Percentiles rank a stretch among this genome's conserved stretches.
These are phyloP conservation scores for Leptinotarsa rubiginosa DNA, from an alignment of 2,888 invertebrate species.

Conservation along the genomic window DNA sequence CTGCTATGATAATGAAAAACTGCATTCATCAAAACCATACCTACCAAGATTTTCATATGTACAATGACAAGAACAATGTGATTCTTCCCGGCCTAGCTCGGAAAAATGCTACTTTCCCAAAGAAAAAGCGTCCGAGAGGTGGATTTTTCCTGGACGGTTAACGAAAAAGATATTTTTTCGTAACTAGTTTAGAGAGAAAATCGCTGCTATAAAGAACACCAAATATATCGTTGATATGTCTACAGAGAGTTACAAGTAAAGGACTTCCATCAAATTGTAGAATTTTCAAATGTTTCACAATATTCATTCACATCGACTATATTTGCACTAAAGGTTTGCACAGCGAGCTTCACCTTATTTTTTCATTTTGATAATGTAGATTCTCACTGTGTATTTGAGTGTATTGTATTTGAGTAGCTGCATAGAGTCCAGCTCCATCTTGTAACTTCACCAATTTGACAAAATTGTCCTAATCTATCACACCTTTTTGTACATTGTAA, in stretches of 20 bases:
- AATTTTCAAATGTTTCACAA: constrained; percentile 32
- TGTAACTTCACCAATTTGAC: neutral
- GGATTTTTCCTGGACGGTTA: no score
- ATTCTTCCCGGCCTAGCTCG: no score
- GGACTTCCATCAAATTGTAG: constrained; percentile 31
- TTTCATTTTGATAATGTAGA: constrained; percentile 30
- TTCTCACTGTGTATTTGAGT: constrained; percentile 27
- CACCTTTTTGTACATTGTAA: neutral
- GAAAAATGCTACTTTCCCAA: no score
- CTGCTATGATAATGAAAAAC: no score
- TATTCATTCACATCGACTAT: constrained; percentile 38
- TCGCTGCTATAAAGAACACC: neutral
- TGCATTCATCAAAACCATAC: no score
- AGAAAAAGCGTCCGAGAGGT: no score
- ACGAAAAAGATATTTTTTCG: neutral
- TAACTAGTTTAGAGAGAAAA: neutral
- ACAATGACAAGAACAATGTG: no score
- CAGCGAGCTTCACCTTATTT: constrained; percentile 34
- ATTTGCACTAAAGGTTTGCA: constrained; percentile 33
- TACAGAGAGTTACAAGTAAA: neutral
- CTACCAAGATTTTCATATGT: no score
- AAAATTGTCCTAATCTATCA: neutral
- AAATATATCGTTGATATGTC: neutral
- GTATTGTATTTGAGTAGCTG: constrained; percentile 28
- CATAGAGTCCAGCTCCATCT: neutral